phyloP scores from a whole-genome alignment of 1,140 invertebrate species.

The Drosophila sulfurigaster region DNA sequence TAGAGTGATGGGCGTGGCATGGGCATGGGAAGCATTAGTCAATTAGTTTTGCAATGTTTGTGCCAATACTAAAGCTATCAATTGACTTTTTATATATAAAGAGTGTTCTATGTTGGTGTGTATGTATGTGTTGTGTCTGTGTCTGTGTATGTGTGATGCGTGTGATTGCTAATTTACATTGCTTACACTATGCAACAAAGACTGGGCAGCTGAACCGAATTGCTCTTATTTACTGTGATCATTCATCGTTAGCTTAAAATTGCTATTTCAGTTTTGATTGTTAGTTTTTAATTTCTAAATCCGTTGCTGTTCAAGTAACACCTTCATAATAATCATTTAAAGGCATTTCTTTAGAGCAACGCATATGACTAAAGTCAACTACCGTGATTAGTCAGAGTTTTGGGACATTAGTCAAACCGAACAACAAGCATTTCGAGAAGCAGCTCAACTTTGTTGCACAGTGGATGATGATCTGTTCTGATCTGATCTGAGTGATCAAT shows the following conservation, averaged over 20 bases:
- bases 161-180: constrained; percentile 61
- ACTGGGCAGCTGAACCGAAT: constrained; percentile 1
- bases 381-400: not conserved
- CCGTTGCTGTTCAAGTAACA: not conserved
- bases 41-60: constrained; percentile 73
- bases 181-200: constrained; percentile 61
- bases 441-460: constrained; percentile 56
- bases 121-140: constrained; percentile 26
- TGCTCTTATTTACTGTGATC: too few relatives aligned
- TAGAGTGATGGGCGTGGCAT: constrained; percentile 27
- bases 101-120: too few relatives aligned
- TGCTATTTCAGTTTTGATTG: too few relatives aligned
- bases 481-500: constrained; percentile 56
- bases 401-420: not conserved
- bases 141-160: constrained; percentile 45
- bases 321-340: not conserved
- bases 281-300: too few relatives aligned
- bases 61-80: constrained; percentile 61
- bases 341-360: not conserved
- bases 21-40: constrained; percentile 66
- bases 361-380: not conserved
- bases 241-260: too few relatives aligned
- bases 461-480: constrained; percentile 37
- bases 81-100: constrained; percentile 9
- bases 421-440: not conserved